phyloP scores from a whole-genome alignment of 2,797 vertebrate species.

The Sebastes diaconus region DNA sequence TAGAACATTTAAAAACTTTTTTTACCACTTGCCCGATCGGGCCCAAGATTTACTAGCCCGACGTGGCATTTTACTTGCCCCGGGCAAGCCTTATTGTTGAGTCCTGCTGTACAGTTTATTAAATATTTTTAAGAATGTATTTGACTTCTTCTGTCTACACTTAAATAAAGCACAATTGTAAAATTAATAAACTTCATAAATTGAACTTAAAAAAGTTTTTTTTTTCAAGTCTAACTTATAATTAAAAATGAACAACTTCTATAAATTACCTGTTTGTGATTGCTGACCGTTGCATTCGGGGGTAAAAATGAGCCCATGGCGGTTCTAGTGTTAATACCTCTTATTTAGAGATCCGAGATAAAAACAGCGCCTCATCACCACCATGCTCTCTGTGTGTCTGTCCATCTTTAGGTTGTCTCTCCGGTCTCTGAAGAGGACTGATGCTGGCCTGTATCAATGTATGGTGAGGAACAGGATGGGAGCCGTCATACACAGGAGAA shows the following conservation, averaged over 20 bases:
- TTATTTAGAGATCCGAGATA: slow-evolving; percentile 8
- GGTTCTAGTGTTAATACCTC: not conserved
- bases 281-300: not conserved
- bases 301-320: not conserved
- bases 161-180: not conserved
- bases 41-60: too few relatives aligned
- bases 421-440: slow-evolving; percentile 82
- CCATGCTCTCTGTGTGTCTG: not conserved
- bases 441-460: slow-evolving; percentile 92
- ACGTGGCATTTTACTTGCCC: not conserved
- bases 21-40: too few relatives aligned
- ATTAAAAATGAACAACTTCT: not conserved
- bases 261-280: not conserved
- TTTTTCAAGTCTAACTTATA: not conserved
- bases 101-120: not conserved
- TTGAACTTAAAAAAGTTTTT: not conserved
- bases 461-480: slow-evolving; percentile 94
- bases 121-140: not conserved
- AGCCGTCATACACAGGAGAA: slow-evolving; percentile 87
- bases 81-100: not conserved
- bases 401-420: slow-evolving; percentile 83
- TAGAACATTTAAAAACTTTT: too few relatives aligned
- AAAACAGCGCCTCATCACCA: not conserved
- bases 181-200: not conserved
- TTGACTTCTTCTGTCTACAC: not conserved